Base-by-base conservation (phyloP, 2,797 vertebrate genomes). In the Catamblyrhynchus diadema region DNA sequence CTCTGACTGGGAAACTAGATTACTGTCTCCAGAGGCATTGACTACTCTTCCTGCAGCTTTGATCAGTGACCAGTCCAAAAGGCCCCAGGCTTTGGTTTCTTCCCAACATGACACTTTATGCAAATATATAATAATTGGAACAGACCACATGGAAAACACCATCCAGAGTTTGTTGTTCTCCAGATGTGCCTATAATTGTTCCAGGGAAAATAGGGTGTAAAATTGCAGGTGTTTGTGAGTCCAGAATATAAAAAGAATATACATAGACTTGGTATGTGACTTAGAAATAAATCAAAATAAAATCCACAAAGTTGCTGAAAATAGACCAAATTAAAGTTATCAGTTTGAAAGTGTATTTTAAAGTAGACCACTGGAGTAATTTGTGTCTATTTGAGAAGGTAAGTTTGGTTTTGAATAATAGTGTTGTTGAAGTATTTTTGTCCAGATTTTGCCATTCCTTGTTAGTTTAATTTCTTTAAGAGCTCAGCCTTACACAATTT, bases 341-440 rank as follows among this genome's bases (percentile, higher is more conserved):
- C 17, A 20, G 33, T 78, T 88, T 94, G 24, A 90, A 88, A 81
- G 56, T 72, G 9, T 62, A 35, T 86, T 95, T 96, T 94, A 90
- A 90, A 79, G 77, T 42, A 88, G 44, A 35, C 37, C 41, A 14
- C 13, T 28, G 44, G 54, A 92, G 32, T 93, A 1, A 87, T 77
- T 92, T 84, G 24, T 71, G 54, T 88, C 83, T 84, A 23, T 81
- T 70, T 56, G 22, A 69, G 77, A 93, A 84, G 3, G 12, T 75
- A 92, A 60, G 4, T 33, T 50, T 83, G 5, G 9, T 60, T 97
- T 72, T 75, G 41, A 88, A 50, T 78, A 79, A n/a, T 69, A 81
- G 11, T 72, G 85, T 81, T 73, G 22, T 96, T 95, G 51, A 35
- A 91, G 9, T 65, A 6, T 39, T 14, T 83, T 84, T 28, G 9